Conservation (phyloP, 2,113 vertebrate species). For the Laticauda laticaudata region DNA sequence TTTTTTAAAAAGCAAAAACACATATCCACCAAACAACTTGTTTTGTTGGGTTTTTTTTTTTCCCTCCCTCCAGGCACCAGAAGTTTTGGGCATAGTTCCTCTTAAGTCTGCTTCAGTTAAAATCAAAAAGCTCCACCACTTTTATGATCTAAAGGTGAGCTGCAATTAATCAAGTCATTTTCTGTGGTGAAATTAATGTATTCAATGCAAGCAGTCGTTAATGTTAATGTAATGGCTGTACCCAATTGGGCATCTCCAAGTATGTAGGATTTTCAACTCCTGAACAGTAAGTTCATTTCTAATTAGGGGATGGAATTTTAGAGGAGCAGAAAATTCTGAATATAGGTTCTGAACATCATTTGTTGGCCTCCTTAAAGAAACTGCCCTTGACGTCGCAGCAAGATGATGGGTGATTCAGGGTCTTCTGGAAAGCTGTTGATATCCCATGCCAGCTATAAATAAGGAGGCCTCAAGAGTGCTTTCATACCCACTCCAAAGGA, state of each 20-base stretch:
- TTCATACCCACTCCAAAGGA: not conserved
- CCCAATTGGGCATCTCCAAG: not conserved
- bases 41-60: not conserved
- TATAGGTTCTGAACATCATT: not conserved
- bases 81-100: constrained; percentile 69
- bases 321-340: not conserved
- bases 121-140: constrained; percentile 68
- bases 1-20: not conserved
- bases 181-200: not conserved
- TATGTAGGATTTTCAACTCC: not conserved
- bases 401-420: too few relatives aligned
- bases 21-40: too few relatives aligned
- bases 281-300: not conserved
- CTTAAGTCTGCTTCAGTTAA: constrained; percentile 66
- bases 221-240: not conserved
- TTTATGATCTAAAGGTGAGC: constrained; percentile 82
- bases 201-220: not conserved
- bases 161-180: not conserved
- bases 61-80: constrained; percentile 68
- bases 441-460: not conserved
- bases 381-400: not conserved
- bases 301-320: not conserved
- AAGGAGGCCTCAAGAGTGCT: not conserved
- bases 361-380: not conserved
- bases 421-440: too few relatives aligned